Base-by-base conservation (phyloP, 2,797 vertebrate genomes). In the Cyclopterus lumpus region DNA sequence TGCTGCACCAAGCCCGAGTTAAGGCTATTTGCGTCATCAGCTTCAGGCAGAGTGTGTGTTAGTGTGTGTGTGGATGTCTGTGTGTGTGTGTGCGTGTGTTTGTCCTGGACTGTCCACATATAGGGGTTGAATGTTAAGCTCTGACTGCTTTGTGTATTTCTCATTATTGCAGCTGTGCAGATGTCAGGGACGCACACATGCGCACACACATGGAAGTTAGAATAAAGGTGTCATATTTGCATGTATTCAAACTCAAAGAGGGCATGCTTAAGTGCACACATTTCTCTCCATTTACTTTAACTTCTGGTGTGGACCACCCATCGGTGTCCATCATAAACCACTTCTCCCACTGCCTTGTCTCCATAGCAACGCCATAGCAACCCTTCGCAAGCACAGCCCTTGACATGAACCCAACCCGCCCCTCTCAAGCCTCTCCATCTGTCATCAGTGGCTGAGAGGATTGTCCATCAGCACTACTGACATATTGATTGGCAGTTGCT, bases 21-120 rank as follows among this genome's bases (percentile, higher is more conserved):
- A 74, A 89, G 87, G 77, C 85, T 80, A 80, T 91, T 89, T 91
- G 70, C 81, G 59, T 93, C 89, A 92, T 91, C 81, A 83, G 86
- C 81, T 90, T 73, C 54, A 30, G 89, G 69, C 70, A 66, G 48
- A 75, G 38, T 75, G 61, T 24, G 40, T 66, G 59, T 54, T 38
- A 57, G 20, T 61, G 51, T 71, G 62, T 81, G 58, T 69, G 46
- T 63, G 60, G 71, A 53, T 73, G 51, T 73, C 38, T 82, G 57
- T 69, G 22, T 79, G 76, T 81, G 71, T 69, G 62, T 71, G 36
- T 61, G 42, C 55, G 49, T 67, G 58, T 63, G 49, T 80, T 49
- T 82, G 77, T 84, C 83, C 64, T 74, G 40, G 82, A 57, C 66
- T 77, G 38, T 70, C 20, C 54, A 66, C 64, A 70, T 28, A 62